Base-by-base conservation (phyloP, 2,113 vertebrate species). In the Pedetes capensis region DNA sequence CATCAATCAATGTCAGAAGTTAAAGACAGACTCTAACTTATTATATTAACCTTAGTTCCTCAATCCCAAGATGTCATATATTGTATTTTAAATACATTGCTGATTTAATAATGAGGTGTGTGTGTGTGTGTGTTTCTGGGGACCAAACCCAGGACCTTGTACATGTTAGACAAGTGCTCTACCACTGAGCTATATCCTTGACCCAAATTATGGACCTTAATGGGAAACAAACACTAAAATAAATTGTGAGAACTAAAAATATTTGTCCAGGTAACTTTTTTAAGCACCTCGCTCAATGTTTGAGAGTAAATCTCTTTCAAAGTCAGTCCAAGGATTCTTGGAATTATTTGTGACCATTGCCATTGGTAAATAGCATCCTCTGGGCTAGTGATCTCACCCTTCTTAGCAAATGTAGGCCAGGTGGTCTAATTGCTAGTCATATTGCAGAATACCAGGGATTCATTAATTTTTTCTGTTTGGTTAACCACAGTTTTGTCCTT, bases 11-110 rank as follows among this genome's bases (percentile, higher is more conserved):
- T 78, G 47, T 59, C 20, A 57, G 84, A 93, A 94, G n/a, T 72
- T 91, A 85, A 91, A 86, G 69, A 83, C 80, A 4, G 10, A 71
- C 78, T 91, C 53, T 20, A 86, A 85, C 29, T 79, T 53, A 84
- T 53, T 96, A 63, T 37, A 74, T 39, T 84, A 95, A 96, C 49
- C 18, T 47, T 61, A 87, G 27, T 80, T 94, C 68, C 23, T 97
- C 76, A 82, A 20, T 72, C 93, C 44, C 32, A 84, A 92, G 18
- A 51, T 55, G 75, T 18, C 25, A 53, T 55, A 7, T 75, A 82
- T 57, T 93, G 92, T 95, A 93, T 57, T 93, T 93, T 95, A 93
- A 68, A 37, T 63, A 81, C 2, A 71, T 32, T 76, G 23, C 32
- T 87, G n/a, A 51, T 68, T 89, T 86, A 86, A 89, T 85, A 87